Evolutionary conservation across 2,888 invertebrate species (phyloP), one percentile per base, ranked within the genome.

Genomic region (Busseola fusca): DNA sequence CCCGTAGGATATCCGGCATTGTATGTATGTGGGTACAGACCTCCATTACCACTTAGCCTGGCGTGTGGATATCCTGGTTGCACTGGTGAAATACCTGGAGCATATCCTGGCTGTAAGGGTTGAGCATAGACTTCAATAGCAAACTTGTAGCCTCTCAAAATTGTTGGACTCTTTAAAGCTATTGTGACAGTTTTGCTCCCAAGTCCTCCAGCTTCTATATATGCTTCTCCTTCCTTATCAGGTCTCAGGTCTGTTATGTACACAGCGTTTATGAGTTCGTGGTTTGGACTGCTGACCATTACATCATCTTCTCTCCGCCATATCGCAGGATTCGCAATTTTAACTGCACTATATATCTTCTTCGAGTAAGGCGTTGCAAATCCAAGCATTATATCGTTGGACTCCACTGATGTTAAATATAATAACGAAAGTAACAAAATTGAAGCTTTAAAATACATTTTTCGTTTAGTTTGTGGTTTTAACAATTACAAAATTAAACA

Each of bases 61-160:
- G 64, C 66, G 21, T 65, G 69, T 3, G 67, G 66, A 64, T 80
- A 81, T 27, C 40, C 80, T 14, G 58, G 30, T 42, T 72, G 60
- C 1, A 65, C 7, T 50, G 62, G 78, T 7, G 18, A 37, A 64
- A 52, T 16, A 9, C 52, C 63, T 27, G 69, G 52, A n/a, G 25
- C 7, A 21, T 77, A 79, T 30, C 74, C 80, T 42, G 81, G 82
- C 21, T 85, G 88, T 0, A 91, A 85, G 50, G 87, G 85, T 42
- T 85, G 87, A 0, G 91, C 91, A 58, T 89, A 95, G 25, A 95
- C 94, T 83, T 94, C 93, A 27, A 95, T 86, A 69, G 88, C 78
- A 73, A 95, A 95, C 59, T 91, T 93, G 69, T 94, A 95, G 1
- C 94, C 95, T 80, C 94, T 87, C 9, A 95, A 83, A 57, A 94